A percentile compares a stretch with the other conserved stretches of the same genome.
Evolutionary conservation across 2,888 invertebrate genomes (phyloP).

Genomic region (Amiota communis): DNA sequence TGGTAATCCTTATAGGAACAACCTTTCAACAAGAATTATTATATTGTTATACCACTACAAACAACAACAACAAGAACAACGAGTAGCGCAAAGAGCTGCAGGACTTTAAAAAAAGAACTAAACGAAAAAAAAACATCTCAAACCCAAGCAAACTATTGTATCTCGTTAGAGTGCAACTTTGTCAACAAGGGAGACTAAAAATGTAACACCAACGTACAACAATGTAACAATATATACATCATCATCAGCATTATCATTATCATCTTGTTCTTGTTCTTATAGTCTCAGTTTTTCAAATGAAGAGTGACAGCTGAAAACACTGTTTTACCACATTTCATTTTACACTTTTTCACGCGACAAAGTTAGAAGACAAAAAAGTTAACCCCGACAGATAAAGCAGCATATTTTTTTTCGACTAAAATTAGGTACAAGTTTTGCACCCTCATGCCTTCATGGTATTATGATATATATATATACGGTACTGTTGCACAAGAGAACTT

Average conservation of each 20-base stretch:
- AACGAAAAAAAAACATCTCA: background rate
- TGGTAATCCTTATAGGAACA: background rate
- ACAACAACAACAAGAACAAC: background rate
- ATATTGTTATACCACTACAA: background rate
- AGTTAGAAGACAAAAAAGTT: background rate
- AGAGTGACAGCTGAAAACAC: background rate
- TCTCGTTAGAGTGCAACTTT: background rate
- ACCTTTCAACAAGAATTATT: constrained; percentile 8
- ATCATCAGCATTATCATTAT: background rate
- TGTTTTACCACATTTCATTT: background rate
- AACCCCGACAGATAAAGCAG: background rate
- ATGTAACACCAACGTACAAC: background rate
- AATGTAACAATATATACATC: background rate
- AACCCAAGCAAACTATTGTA: background rate
- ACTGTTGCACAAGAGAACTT: too few species aligned
- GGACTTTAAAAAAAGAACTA: background rate
- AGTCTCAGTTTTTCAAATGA: constrained; percentile 7
- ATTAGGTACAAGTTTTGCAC: too few species aligned
- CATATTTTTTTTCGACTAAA: too few species aligned
- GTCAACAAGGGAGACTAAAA: background rate
- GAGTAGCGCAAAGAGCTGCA: background rate
- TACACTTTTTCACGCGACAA: background rate
- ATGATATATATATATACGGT: too few species aligned
- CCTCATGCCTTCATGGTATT: too few species aligned
- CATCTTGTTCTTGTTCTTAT: background rate